These are phyloP conservation scores for Cassiopea andromeda DNA, from an alignment of 30 jellyfish, hydroid and myxozoan genomes.

Conservation along the genomic window DNA sequence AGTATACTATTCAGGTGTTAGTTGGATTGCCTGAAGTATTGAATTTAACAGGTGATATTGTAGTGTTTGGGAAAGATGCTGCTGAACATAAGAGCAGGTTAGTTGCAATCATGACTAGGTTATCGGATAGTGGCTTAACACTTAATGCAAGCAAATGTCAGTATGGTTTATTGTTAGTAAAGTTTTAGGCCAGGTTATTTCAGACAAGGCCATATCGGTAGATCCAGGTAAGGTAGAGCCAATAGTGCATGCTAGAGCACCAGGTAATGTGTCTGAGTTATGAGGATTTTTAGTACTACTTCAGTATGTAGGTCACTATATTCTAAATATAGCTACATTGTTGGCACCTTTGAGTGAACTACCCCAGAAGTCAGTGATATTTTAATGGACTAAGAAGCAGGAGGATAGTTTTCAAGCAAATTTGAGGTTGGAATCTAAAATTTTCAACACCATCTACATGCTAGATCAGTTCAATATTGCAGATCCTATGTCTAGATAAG, in stretches of 20 bases:
- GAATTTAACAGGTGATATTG: constrained; percentile 44
- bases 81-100: constrained; percentile 19
- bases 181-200: constrained; percentile 16
- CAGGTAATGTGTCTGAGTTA: constrained; percentile 30
- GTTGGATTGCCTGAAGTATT: background rate
- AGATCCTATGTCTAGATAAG: background rate
- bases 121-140: background rate
- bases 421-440: background rate
- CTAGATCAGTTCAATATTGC: background rate
- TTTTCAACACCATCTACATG: background rate
- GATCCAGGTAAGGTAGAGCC: constrained; percentile 8
- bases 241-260: background rate
- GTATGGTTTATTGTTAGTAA: background rate
- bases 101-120: background rate
- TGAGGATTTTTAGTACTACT: constrained; percentile 28
- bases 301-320: constrained; percentile 16
- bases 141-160: constrained; percentile 7
- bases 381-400: background rate
- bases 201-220: constrained; percentile 14
- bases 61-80: constrained; percentile 32
- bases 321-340: constrained; percentile 2
- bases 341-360: constrained; percentile 23
- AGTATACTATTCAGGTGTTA: constrained; percentile 16
- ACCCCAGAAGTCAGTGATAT: background rate
- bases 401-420: background rate